Evolutionary conservation across 2,888 invertebrate species (phyloP), one percentile per base, ranked within the genome.

Genomic region (Parthenolecanium corni): DNA sequence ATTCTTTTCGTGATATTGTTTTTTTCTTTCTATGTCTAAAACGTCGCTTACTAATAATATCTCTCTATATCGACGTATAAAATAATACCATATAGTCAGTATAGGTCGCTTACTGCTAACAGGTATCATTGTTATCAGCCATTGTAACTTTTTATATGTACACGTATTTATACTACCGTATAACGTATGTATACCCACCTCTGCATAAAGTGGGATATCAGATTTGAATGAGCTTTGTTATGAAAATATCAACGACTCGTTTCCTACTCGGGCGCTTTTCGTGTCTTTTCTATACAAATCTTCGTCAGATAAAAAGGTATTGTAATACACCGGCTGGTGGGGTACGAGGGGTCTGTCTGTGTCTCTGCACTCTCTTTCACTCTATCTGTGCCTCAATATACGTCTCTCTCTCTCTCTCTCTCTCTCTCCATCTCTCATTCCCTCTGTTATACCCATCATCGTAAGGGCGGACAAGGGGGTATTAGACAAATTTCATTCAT

Each of bases 211-310:
- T 46, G 49, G 58, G 58, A 58, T n/a, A n/a, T 58, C 58, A 58
- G 58, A 58, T 58, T 58, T 58, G 58, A 58, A 58, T 58, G 58
- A 58, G 58, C 58, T 58, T 58, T 58, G 58, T 58, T 58, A 58
- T 58, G 58, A 58, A 58, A 58, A 58, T 58, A 58, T 58, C 58
- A 58, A 47, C 58, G 58, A 51, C 58, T 58, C 51, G 31, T 58
- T 58, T 58, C 58, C 20, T 47, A 47, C 49, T 20, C 31, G 25
- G n/a, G 46, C 46, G 24, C 21, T 58, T 38, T 36, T 31, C 31
- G 31, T 23, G 47, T 31, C 21, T 47, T 58, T 58, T 58, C 58
- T 57, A 57, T 57, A 51, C 49, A 58, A 47, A 58, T 58, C 58
- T 58, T 58, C 40, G 58, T 58, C 58, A 58, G 58, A 58, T 58